A percentile compares a stretch with the other conserved stretches of the same genome.
These are phyloP conservation scores for Larimichthys crocea DNA, from an alignment of 2,113 vertebrate genomes.

Conservation along the genomic window DNA sequence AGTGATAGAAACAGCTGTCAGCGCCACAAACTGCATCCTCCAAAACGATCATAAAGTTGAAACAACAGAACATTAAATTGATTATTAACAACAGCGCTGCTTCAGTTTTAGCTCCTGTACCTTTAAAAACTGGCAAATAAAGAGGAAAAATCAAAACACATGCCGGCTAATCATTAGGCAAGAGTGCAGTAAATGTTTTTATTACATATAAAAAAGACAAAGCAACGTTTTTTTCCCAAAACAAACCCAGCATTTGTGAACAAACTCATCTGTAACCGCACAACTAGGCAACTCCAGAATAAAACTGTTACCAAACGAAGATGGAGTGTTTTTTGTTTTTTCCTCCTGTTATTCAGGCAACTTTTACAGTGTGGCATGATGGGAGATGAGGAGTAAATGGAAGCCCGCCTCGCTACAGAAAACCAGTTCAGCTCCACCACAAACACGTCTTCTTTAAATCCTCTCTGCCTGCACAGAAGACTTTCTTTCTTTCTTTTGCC, in stretches of 20 bases:
- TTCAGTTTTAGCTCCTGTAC: background rate
- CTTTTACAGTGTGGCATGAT: conserved; percentile 38
- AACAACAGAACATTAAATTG: too few species aligned
- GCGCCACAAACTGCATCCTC: too few species aligned
- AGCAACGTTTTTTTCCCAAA: conserved; percentile 43
- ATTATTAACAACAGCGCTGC: too few species aligned
- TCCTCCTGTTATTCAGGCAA: background rate
- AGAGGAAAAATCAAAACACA: background rate
- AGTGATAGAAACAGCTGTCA: too few species aligned
- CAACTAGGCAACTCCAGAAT: conserved; percentile 35
- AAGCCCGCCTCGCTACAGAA: conserved; percentile 17
- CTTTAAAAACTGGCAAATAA: background rate
- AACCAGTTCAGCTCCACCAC: conserved; percentile 11
- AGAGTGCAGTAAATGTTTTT: conserved; percentile 75
- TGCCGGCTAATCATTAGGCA: conserved; percentile 22
- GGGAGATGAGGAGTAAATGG: conserved; percentile 25
- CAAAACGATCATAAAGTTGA: too few species aligned
- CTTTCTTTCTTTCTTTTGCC: background rate
- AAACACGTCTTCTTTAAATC: conserved; percentile 31
- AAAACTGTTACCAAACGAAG: conserved; percentile 35
- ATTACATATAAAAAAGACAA: conserved; percentile 79
- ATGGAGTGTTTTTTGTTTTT: conserved; percentile 3
- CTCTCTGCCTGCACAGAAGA: conserved; percentile 28
- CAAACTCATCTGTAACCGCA: conserved; percentile 39
- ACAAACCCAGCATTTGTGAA: conserved; percentile 65